Evolutionary conservation across 2,888 invertebrate species (phyloP).

Genomic region (Oasisia sp.): DNA sequence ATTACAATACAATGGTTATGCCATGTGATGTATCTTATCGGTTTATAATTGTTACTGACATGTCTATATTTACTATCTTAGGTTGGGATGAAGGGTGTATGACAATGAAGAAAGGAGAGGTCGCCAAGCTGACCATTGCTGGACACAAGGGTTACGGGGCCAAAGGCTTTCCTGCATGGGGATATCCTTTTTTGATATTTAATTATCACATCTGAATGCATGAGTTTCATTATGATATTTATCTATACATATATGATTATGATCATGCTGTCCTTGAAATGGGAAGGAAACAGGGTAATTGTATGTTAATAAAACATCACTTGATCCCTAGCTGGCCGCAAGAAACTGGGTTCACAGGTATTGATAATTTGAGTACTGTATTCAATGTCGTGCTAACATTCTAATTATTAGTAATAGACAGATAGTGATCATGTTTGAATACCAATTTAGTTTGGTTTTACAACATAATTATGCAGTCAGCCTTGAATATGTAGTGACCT

Average conservation of each 20-base stretch:
- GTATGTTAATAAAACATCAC: neutral
- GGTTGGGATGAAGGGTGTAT: conserved; percentile 41
- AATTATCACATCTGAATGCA: neutral
- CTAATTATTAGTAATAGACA: too few species aligned
- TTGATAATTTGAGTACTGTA: neutral
- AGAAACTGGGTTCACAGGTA: neutral
- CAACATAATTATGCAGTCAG: too few species aligned
- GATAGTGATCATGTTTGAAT: too few species aligned
- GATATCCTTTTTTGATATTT: conserved; percentile 35
- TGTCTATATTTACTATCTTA: conserved; percentile 24
- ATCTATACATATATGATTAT: neutral
- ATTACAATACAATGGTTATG: neutral
- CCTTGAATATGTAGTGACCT: too few species aligned
- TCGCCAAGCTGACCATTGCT: conserved; percentile 28
- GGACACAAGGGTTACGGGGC: conserved; percentile 36
- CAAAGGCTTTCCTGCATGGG: conserved; percentile 39
- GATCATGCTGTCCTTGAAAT: too few species aligned
- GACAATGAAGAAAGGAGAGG: conserved; percentile 36
- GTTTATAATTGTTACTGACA: neutral
- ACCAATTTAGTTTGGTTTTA: too few species aligned
- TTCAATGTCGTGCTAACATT: neutral
- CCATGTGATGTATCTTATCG: neutral
- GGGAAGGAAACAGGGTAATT: neutral
- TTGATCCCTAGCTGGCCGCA: neutral
- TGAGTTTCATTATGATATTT: too few species aligned